Evolutionary conservation across 1,140 invertebrate genomes (phyloP), one percentile per base, ranked within the genome.

Genomic region (Bilobella aurantiaca): DNA sequence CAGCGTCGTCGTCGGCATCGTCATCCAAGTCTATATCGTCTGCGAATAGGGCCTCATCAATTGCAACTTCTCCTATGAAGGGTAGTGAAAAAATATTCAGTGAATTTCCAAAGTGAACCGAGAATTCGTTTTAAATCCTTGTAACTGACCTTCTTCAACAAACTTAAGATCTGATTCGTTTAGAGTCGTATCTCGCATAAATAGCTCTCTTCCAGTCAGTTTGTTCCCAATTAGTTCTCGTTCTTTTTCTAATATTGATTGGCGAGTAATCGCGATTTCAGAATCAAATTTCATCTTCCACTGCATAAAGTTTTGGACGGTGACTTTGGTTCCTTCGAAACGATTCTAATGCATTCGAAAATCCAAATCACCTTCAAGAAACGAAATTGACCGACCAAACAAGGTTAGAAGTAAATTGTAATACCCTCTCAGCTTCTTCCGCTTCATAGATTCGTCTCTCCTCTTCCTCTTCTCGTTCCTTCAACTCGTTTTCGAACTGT

Each of bases 161-260:
- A 96, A 97, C 79, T 93, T 91, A 21, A 97, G 83, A 81, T 98
- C 95, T 46, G 93, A 97, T 75, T 96, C 90, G 80, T 90, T 91
- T 61, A 98, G 81, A 2, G 91, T 91, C 70, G 87, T 88, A 78
- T 98, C 94, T 63, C 82, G 85, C 78, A 96, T 84, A 80, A 98
- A 98, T 31, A 97, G 79, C 80, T 97, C 92, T 77, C 84, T 85
- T 14, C 95, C 93, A 57, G 86, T 88, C 12, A 76, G 64, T 56
- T 77, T 77, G 28, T 84, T 67, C 84, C 87, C 85, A 73, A 81
- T 31, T 1, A 42, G 3, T 18, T 65, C 64, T 23, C 56, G 47
- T 63, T 73, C 86, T 66, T 83, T 84, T 63, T 85, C 82, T 46
- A 84, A 83, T 74, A 88, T 85, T 3, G 21, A 23, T 76, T 85